These are phyloP conservation scores for Forbesichthys agassizii DNA, from an alignment of 2,113 vertebrate genomes.

Conservation along the genomic window DNA sequence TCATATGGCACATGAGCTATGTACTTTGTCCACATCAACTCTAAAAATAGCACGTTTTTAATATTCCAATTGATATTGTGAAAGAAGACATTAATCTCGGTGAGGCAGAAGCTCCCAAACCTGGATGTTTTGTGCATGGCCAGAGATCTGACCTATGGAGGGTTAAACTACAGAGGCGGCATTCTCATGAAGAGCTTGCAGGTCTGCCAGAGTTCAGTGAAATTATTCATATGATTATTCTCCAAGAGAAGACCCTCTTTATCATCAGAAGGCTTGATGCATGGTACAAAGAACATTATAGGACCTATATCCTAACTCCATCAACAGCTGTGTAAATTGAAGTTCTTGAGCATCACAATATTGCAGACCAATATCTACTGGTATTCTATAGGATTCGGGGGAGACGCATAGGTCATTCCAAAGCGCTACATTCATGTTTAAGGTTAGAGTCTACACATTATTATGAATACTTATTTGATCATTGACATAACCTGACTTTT, in stretches of 20 bases:
- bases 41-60: slow-evolving; percentile 15
- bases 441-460: no score
- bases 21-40: slow-evolving; percentile 1
- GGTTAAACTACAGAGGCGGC: slow-evolving; percentile 22
- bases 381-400: no score
- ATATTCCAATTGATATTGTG: slow-evolving; percentile 9
- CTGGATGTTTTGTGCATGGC: slow-evolving; percentile 19
- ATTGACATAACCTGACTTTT: no score
- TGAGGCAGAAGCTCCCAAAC: slow-evolving; percentile 20
- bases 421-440: no score
- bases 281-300: slow-evolving; percentile 16
- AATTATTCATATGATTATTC: slow-evolving; percentile 27
- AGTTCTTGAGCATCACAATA: no score
- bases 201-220: slow-evolving; percentile 26
- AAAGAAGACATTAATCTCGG: slow-evolving; percentile 13
- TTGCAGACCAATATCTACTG: no score
- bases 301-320: background rate
- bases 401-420: no score
- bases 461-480: no score
- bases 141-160: slow-evolving; percentile 14
- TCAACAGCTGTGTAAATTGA: no score
- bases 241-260: slow-evolving; percentile 11
- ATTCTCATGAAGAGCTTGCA: slow-evolving; percentile 11
- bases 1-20: slow-evolving; percentile 28
- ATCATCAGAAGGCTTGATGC: slow-evolving; percentile 8